Conservation (phyloP, 2,113 vertebrate species). For the Chionodraco myersi region DNA sequence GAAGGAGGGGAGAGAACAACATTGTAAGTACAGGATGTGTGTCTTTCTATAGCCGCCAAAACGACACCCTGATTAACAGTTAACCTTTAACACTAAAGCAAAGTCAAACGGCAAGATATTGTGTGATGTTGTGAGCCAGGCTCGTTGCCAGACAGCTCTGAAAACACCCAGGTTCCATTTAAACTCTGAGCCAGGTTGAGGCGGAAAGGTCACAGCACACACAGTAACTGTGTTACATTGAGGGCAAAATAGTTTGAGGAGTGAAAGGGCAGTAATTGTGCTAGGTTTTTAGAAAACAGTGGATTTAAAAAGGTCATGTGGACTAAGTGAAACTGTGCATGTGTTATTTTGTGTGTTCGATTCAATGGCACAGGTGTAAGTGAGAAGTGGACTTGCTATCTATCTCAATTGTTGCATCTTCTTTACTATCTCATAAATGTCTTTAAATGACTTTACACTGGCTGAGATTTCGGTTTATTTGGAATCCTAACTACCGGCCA, state of each 20-base stretch:
- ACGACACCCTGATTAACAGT: conserved; percentile 57
- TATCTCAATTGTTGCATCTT: neutral
- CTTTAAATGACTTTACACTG: neutral
- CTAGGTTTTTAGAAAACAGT: conserved; percentile 28
- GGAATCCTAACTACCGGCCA: neutral
- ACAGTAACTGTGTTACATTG: neutral
- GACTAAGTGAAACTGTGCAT: conserved; percentile 3
- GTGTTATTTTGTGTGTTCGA: neutral
- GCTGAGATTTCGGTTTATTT: neutral
- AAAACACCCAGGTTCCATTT: conserved; percentile 55
- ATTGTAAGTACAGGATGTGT: neutral
- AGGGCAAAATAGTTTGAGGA: conserved; percentile 10
- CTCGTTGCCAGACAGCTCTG: conserved; percentile 49
- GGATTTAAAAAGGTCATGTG: conserved; percentile 49
- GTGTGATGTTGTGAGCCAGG: conserved; percentile 13
- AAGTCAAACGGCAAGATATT: conserved; percentile 53
- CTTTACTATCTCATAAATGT: neutral
- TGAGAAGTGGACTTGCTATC: neutral
- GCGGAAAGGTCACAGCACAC: conserved; percentile 54
- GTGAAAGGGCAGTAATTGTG: conserved; percentile 11
- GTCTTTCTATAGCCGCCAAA: conserved; percentile 32
- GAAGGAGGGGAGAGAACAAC: conserved; percentile 2
- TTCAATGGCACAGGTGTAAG: neutral
- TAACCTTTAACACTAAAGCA: conserved; percentile 61
- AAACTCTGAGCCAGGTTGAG: conserved; percentile 42